Evolutionary conservation across 2,888 invertebrate genomes (phyloP).

Genomic region (Scaptomyza reducta): DNA sequence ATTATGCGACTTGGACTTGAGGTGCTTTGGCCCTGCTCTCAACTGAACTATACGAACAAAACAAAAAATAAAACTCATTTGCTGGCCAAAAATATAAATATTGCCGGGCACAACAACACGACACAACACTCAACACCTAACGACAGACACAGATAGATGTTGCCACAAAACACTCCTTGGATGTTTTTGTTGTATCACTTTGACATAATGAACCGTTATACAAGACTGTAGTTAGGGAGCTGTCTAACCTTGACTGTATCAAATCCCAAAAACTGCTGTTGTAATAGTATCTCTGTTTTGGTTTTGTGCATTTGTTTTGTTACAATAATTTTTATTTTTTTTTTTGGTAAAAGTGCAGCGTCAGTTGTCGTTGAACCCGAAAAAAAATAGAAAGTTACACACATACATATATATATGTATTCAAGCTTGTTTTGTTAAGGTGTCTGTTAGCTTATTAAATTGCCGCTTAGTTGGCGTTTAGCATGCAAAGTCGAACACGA

Average conservation of each 20-base stretch:
- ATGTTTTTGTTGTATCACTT: constrained; percentile 46
- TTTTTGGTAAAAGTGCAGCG: constrained; percentile 69
- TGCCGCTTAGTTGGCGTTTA: constrained; percentile 37
- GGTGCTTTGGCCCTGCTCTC: constrained; percentile 34
- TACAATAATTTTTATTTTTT: constrained; percentile 33
- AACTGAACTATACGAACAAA: constrained; percentile 15
- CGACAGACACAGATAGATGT: constrained; percentile 20
- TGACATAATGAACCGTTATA: constrained; percentile 78
- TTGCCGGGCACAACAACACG: constrained; percentile 11
- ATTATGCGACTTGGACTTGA: constrained; percentile 25
- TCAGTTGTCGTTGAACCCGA: constrained; percentile 73
- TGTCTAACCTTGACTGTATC: constrained; percentile 65
- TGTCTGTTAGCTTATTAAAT: constrained; percentile 29
- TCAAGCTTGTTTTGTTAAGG: constrained; percentile 10
- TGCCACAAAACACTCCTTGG: constrained; percentile 32
- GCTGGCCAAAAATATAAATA: constrained; percentile 44
- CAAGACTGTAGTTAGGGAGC: constrained; percentile 31
- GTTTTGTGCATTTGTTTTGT: constrained; percentile 50
- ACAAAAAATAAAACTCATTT: constrained; percentile 35
- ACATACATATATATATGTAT: background rate
- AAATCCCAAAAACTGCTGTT: constrained; percentile 44
- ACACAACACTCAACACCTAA: constrained; percentile 8
- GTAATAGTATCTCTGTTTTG: constrained; percentile 44
- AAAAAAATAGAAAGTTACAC: constrained; percentile 68
- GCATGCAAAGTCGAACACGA: constrained; percentile 41